Evolutionary conservation across 2,113 vertebrate genomes (phyloP), one percentile per base, ranked within the genome.

Genomic region (Manacus vitellinus): DNA sequence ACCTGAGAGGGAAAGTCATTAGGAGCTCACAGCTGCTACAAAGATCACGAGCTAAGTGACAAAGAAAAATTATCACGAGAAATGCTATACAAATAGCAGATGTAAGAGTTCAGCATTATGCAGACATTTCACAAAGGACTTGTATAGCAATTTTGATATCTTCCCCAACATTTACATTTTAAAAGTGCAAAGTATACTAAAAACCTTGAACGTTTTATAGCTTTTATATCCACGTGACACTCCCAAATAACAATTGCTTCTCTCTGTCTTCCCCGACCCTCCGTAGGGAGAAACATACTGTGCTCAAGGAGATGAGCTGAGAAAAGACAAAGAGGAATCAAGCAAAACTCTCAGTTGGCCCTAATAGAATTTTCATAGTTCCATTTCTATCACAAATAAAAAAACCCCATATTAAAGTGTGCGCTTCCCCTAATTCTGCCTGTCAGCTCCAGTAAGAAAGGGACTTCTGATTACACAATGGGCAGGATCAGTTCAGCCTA

Each of bases 1-100:
- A 91, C 74, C 84, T 96, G 96, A 97, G 95, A 97, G 97, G 85
- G 87, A 96, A 97, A 97, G 96, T 98, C 97, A 98, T 97, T 97
- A 98, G 96, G 79, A 92, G 93, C 77, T 91, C 92, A 93, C 95
- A 98, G 94, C 97, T 98, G 97, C 92, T 97, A 59, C 95, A 96
- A 66, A 94, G 96, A 98, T 78, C 94, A 95, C 51, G 43, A 95
- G 74, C 91, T 97, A 96, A 97, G 95, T 81, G 96, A 94, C 97
- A 94, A 74, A 85, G 93, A 95, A 95, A 96, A 92, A 97, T 95
- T 92, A 97, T 94, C 95, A 97, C 78, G 92, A 97, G 96, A 95
- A 97, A 97, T 94, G 88, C 96, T 96, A 97, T 88, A 94, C 97
- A 97, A 67, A 71, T 72, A 96, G 97, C 98, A 98, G 98, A 97